These are phyloP conservation scores for Apostichopus japonicus DNA, from an alignment of 35 echinoderm and acorn worm genomes.

Conservation along the genomic window DNA sequence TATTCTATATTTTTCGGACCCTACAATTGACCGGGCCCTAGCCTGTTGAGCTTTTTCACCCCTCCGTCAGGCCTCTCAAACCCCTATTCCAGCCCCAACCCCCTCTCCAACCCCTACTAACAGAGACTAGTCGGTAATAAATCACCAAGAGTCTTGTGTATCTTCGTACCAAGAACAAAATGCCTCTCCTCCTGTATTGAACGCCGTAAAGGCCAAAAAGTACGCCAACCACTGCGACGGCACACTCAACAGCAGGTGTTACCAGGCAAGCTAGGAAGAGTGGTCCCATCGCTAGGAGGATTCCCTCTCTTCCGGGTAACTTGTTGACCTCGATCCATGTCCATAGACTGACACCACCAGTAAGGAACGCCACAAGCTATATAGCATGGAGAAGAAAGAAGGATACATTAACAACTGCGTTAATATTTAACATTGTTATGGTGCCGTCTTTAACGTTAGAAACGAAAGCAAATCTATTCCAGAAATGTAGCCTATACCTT, in stretches of 20 bases:
- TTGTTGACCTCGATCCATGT: constrained; percentile 41
- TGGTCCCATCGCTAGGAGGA: constrained; percentile 25
- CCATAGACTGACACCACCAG: constrained; percentile 40
- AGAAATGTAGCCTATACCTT: no score
- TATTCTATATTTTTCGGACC: no score
- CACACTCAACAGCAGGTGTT: constrained; percentile 29
- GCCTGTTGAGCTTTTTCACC: no score
- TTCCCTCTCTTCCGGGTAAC: constrained; percentile 24
- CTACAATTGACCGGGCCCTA: no score
- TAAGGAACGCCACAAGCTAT: constrained; percentile 30
- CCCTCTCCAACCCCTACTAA: no score
- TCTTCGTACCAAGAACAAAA: constrained; percentile 23
- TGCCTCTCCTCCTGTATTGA: constrained; percentile 18
- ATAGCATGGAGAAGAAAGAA: not conserved
- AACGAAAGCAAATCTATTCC: no score
- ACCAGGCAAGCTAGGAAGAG: constrained; percentile 22
- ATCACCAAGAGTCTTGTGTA: not conserved
- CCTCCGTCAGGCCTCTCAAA: no score
- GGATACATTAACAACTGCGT: no score
- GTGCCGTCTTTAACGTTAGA: no score
- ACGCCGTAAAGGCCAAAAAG: constrained; percentile 43
- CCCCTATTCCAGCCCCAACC: no score
- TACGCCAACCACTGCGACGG: constrained; percentile 20
- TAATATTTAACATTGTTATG: no score
- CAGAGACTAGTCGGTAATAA: no score